Conservation (phyloP, 2,113 vertebrate genomes). For the Antennarius striatus region DNA sequence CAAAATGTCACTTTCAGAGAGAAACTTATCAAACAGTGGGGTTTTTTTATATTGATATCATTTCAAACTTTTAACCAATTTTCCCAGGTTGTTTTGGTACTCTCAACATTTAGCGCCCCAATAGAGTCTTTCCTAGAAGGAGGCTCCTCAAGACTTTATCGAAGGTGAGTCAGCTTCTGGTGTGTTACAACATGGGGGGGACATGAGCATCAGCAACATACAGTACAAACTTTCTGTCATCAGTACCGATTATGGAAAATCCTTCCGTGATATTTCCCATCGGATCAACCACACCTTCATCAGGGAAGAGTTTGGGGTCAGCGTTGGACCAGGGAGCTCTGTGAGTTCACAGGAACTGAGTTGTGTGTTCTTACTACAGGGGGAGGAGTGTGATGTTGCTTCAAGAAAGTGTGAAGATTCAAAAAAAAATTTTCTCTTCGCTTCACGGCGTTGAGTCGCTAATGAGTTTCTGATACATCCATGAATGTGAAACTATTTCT, state of each 20-base stretch:
- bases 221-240: slow-evolving; percentile 3
- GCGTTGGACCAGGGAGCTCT: slow-evolving; percentile 78
- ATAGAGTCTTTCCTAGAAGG: slow-evolving; percentile 69
- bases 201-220: not conserved
- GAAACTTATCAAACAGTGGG: too few relatives aligned
- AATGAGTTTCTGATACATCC: too few relatives aligned
- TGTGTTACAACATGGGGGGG: too few relatives aligned
- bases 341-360: slow-evolving; percentile 49
- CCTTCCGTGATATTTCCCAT: slow-evolving; percentile 81
- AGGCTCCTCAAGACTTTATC: slow-evolving; percentile 79
- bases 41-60: not conserved
- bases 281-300: slow-evolving; percentile 82
- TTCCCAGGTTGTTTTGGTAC: slow-evolving; percentile 77
- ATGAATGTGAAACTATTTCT: too few relatives aligned
- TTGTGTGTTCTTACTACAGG: too few relatives aligned
- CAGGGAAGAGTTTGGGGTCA: slow-evolving; percentile 81
- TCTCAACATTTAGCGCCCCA: slow-evolving; percentile 78
- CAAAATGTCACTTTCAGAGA: too few relatives aligned
- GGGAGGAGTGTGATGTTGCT: slow-evolving; percentile 7
- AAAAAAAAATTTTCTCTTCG: too few relatives aligned
- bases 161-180: slow-evolving; percentile 69
- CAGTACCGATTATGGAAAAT: slow-evolving; percentile 83
- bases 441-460: too few relatives aligned
- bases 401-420: slow-evolving; percentile 17
- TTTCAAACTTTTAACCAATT: not conserved